Evolutionary conservation across 1,140 invertebrate species (phyloP).

Genomic region (Eulimnadia texana): DNA sequence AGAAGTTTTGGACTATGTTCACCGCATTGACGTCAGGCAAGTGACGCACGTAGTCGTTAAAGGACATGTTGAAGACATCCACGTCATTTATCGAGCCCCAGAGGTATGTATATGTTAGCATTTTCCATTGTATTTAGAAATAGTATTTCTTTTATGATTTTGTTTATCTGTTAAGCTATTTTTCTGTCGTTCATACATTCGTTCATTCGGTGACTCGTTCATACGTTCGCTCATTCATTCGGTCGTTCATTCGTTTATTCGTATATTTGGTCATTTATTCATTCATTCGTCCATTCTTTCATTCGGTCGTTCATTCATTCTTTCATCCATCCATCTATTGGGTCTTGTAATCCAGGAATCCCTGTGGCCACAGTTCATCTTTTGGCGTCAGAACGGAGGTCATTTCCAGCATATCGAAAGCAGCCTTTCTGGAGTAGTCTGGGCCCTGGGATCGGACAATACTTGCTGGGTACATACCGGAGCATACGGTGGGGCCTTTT

Average conservation of each 20-base stretch:
- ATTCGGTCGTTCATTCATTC: too few species aligned
- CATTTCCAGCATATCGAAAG: conserved; percentile 65
- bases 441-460: conserved; percentile 74
- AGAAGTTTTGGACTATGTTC: conserved; percentile 46
- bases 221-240: too few species aligned
- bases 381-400: conserved; percentile 68
- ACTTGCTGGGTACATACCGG: conserved; percentile 71
- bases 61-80: conserved; percentile 35
- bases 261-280: too few species aligned
- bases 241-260: too few species aligned
- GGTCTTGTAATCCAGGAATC: too few species aligned
- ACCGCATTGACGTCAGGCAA: conserved; percentile 49
- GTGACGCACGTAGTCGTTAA: conserved; percentile 52
- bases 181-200: too few species aligned
- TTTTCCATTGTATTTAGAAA: not conserved
- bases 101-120: not conserved
- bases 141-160: conserved; percentile 15
- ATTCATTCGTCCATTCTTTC: too few species aligned
- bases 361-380: conserved; percentile 52
- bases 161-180: too few species aligned
- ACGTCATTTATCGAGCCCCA: not conserved
- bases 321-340: too few species aligned
- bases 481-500: conserved; percentile 63
- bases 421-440: conserved; percentile 57
- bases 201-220: too few species aligned